These are phyloP conservation scores for Coecobrya sp. DNA, from an alignment of 2,888 invertebrate genomes.

Conservation along the genomic window DNA sequence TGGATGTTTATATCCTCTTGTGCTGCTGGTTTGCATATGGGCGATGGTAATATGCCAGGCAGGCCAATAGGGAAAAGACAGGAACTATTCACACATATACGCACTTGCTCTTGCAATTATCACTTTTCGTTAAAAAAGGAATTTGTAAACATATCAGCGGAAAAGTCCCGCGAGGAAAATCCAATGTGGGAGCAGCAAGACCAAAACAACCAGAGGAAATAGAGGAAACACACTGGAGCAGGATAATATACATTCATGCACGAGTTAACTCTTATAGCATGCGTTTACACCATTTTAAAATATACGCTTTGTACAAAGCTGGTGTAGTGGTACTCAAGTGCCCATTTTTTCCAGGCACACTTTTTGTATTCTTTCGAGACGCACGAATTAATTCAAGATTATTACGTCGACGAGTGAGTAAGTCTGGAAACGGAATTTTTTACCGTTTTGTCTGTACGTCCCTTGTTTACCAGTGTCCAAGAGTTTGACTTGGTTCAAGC, in stretches of 20 bases:
- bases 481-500: no score
- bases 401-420: background rate
- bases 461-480: no score
- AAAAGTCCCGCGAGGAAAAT: conserved; percentile 29
- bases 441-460: background rate
- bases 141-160: conserved; percentile 52
- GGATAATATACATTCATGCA: background rate
- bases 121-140: conserved; percentile 14
- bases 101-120: conserved; percentile 51
- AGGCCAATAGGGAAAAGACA: background rate
- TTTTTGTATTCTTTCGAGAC: conserved; percentile 10
- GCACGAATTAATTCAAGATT: conserved; percentile 47
- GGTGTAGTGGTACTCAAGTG: background rate
- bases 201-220: background rate
- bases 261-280: background rate
- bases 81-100: conserved; percentile 26
- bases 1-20: background rate
- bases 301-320: background rate
- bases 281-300: conserved; percentile 9
- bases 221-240: background rate
- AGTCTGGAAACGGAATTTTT: background rate
- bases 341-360: background rate
- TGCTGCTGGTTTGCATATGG: background rate
- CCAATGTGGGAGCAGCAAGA: background rate
- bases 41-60: no score